Conservation (phyloP, 2,113 vertebrate species). For the Thamnaconus septentrionalis region DNA sequence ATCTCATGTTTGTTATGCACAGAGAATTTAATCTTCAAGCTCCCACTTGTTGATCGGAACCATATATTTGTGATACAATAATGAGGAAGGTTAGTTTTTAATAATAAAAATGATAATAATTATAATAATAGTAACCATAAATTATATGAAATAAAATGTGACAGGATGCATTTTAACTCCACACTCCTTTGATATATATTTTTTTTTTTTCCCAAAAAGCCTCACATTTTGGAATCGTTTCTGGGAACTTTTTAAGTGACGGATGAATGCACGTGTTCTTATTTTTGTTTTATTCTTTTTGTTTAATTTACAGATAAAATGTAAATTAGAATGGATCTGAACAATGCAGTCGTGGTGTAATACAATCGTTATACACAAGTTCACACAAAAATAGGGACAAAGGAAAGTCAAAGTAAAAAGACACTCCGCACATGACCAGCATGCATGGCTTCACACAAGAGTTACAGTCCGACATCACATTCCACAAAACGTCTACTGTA, state of each 20-base stretch:
- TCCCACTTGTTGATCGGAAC: conserved; percentile 61
- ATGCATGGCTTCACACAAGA: conserved; percentile 86
- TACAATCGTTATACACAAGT: conserved; percentile 78
- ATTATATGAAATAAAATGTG: too few relatives aligned
- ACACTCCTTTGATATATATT: not conserved
- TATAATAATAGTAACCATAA: too few relatives aligned
- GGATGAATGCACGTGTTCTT: conserved; percentile 68
- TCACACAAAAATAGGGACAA: conserved; percentile 80
- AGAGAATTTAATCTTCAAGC: conserved; percentile 31
- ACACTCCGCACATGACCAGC: conserved; percentile 89
- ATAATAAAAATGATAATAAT: too few relatives aligned
- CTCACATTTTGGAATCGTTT: not conserved
- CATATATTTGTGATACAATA: conserved; percentile 7
- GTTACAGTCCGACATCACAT: conserved; percentile 69
- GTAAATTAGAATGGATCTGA: conserved; percentile 79
- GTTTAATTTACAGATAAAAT: conserved; percentile 60
- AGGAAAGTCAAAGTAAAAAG: conserved; percentile 65
- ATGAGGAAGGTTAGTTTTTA: too few relatives aligned
- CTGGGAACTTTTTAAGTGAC: conserved; percentile 76
- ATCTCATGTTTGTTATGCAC: conserved; percentile 12
- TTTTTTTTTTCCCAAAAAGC: conserved; percentile 20
- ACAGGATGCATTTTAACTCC: not conserved
- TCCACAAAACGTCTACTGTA: conserved; percentile 57
- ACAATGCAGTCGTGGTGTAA: conserved; percentile 85
- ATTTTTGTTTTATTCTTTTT: conserved; percentile 67